A percentile compares a stretch with the other conserved stretches of the same genome.
These are phyloP conservation scores for Callinectes sapidus DNA, from an alignment of 2,888 invertebrate species.

Conservation along the genomic window DNA sequence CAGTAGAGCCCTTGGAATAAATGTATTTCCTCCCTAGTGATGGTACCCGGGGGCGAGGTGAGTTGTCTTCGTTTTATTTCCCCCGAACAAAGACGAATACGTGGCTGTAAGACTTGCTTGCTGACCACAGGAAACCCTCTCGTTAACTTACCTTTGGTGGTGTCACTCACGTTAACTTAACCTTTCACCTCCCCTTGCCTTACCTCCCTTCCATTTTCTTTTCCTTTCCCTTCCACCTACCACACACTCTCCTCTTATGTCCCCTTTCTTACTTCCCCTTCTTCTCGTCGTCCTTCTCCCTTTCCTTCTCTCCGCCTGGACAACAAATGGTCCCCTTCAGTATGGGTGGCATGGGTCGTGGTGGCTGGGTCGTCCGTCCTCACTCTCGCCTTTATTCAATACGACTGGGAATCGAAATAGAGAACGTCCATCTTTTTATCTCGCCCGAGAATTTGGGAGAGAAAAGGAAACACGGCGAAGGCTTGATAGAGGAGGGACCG, in stretches of 20 bases:
- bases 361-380: constrained; percentile 17
- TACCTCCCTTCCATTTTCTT: not conserved
- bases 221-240: not conserved
- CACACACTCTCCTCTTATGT: not conserved
- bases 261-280: not conserved
- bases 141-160: not conserved
- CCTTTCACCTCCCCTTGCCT: not conserved
- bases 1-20: not conserved
- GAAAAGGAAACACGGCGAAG: not conserved
- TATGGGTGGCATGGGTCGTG: constrained; percentile 4
- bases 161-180: not conserved
- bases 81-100: not conserved
- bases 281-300: not conserved
- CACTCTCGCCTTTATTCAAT: constrained; percentile 43
- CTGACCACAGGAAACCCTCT: constrained; percentile 1
- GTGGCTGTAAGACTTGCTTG: not conserved
- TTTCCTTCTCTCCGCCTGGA: not conserved
- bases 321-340: constrained; percentile 25
- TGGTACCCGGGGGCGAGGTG: not conserved
- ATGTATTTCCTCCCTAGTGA: not conserved
- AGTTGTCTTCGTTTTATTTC: not conserved
- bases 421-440: constrained; percentile 25
- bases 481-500: constrained; percentile 6
- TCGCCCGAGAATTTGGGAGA: not conserved
- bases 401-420: constrained; percentile 31